Conservation (phyloP, 2,888 invertebrate genomes). For the Anthrax anthrax region DNA sequence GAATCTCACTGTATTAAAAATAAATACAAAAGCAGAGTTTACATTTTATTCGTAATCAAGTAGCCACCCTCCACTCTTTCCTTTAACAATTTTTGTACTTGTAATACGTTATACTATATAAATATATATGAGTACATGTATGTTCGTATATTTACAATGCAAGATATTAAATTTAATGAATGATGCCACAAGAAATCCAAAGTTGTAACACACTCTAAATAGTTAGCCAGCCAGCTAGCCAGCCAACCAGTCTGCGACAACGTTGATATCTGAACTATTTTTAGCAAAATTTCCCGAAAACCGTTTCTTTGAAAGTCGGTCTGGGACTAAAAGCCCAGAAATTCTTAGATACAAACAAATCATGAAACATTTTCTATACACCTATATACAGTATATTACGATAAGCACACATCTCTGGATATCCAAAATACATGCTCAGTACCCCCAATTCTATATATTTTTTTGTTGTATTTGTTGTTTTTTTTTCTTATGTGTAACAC, state of each 20-base stretch:
- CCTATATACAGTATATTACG: neutral
- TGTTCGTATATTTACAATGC: too few species aligned
- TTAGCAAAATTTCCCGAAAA: constrained; percentile 12
- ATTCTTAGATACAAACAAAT: constrained; percentile 10
- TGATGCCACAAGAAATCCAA: neutral
- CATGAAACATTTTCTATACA: neutral
- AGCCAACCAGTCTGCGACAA: constrained; percentile 7
- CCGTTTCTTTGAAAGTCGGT: constrained; percentile 14
- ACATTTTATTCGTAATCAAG: neutral
- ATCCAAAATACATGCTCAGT: constrained; percentile 4
- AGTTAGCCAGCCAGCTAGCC: constrained; percentile 4
- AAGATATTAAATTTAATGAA: neutral
- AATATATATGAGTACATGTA: too few species aligned
- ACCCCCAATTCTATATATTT: neutral
- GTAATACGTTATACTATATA: too few species aligned
- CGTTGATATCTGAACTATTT: constrained; percentile 9
- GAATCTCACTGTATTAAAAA: neutral
- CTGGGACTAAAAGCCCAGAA: constrained; percentile 15
- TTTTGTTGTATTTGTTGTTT: neutral
- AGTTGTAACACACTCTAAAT: neutral
- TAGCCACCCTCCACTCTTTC: neutral
- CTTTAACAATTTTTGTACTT: too few species aligned
- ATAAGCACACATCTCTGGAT: constrained; percentile 4
- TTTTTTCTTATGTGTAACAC: neutral
- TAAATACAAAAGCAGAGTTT: too few species aligned